Evolutionary conservation across 2,888 invertebrate genomes (phyloP).

Genomic region (Phortica magna): DNA sequence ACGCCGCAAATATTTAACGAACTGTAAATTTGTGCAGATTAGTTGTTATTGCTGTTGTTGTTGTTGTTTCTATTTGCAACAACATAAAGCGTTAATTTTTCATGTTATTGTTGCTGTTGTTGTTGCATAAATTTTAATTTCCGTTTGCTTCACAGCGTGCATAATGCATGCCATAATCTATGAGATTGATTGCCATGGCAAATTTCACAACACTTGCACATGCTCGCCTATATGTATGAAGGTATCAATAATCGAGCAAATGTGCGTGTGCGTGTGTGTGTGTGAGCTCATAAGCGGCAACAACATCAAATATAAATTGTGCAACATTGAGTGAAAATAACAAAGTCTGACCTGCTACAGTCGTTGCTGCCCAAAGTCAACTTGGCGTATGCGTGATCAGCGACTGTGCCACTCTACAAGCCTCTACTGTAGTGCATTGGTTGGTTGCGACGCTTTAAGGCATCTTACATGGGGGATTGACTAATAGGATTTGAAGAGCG

Average conservation of each 20-base stretch:
- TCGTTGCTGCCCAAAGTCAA: neutral
- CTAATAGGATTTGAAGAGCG: constrained; percentile 79
- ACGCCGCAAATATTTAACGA: constrained; percentile 64
- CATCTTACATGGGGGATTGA: constrained; percentile 75
- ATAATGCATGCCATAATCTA: constrained; percentile 70
- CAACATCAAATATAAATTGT: constrained; percentile 28
- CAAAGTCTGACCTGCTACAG: constrained; percentile 20
- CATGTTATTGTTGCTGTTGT: constrained; percentile 29
- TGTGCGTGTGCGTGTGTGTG: neutral
- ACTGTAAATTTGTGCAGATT: constrained; percentile 61
- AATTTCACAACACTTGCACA: neutral
- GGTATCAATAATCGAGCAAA: neutral
- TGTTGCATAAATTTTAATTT: constrained; percentile 66
- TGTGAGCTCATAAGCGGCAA: neutral
- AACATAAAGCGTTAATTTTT: too few relatives aligned
- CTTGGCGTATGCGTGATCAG: constrained; percentile 5
- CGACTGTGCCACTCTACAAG: constrained; percentile 35
- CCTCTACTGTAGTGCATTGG: neutral
- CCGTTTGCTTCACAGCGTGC: constrained; percentile 66
- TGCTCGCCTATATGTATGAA: neutral
- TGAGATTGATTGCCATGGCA: constrained; percentile 58
- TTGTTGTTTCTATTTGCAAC: constrained; percentile 1
- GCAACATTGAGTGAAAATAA: constrained; percentile 25
- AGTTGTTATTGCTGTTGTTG: constrained; percentile 41
- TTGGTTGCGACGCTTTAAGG: constrained; percentile 42